Percentiles rank a stretch among this genome's conserved stretches.
These are phyloP conservation scores for Ciconia maguari DNA, from an alignment of 2,113 vertebrate species.

Conservation along the genomic window DNA sequence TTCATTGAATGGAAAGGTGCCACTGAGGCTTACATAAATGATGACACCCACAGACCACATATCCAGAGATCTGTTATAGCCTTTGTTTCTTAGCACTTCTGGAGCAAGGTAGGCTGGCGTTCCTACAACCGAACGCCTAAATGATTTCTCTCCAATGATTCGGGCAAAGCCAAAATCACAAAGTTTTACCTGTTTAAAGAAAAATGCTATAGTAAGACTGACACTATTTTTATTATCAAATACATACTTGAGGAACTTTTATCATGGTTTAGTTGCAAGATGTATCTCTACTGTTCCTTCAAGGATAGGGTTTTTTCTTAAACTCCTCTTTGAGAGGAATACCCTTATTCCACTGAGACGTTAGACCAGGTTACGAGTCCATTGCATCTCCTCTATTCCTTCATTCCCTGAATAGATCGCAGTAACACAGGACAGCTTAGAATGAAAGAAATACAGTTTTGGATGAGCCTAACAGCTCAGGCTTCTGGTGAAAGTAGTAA, in stretches of 20 bases:
- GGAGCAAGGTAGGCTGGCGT: constrained; percentile 96
- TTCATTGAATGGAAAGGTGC: constrained; percentile 97
- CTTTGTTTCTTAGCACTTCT: constrained; percentile 94
- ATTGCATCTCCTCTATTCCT: neutral
- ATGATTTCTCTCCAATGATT: constrained; percentile 97
- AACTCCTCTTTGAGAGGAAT: neutral
- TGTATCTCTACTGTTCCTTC: neutral
- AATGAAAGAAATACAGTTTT: neutral
- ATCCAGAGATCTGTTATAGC: constrained; percentile 96
- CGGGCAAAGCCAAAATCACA: constrained; percentile 98
- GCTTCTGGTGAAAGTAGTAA: neutral
- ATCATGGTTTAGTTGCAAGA: neutral
- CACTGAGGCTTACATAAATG: constrained; percentile 95
- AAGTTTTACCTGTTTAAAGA: constrained; percentile 87
- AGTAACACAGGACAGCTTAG: neutral
- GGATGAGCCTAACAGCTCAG: neutral
- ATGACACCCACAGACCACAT: constrained; percentile 99
- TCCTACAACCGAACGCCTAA: constrained; percentile 93
- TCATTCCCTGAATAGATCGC: neutral
- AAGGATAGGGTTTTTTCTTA: neutral
- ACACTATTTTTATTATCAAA: neutral
- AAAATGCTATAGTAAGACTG: neutral
- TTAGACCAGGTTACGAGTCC: neutral
- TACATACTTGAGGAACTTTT: neutral
- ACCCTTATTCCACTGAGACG: neutral